Evolutionary conservation across 92 coral and sea anemone species (phyloP).

Genomic region (Zoanthus sansibaricus): DNA sequence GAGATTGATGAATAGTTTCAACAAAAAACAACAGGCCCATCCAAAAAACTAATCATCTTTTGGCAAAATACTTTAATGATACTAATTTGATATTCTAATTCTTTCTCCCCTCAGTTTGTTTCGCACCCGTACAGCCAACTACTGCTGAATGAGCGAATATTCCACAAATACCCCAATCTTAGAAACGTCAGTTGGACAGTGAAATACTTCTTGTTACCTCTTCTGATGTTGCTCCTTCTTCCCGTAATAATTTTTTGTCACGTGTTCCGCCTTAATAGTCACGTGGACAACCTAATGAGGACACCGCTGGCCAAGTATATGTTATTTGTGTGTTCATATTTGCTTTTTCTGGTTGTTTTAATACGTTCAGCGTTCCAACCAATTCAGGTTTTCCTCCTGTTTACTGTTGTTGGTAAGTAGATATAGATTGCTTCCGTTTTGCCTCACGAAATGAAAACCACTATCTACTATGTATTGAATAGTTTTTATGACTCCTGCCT

Average conservation of each 20-base stretch:
- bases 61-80: neutral
- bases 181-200: slow-evolving; percentile 2
- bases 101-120: slow-evolving; percentile 39
- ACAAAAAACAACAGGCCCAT: too few species aligned
- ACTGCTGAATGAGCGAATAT: slow-evolving; percentile 52
- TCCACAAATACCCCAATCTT: slow-evolving; percentile 8
- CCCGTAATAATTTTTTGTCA: slow-evolving; percentile 32
- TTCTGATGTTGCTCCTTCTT: slow-evolving; percentile 8
- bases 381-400: slow-evolving; percentile 26
- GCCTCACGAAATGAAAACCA: neutral
- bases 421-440: neutral
- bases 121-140: slow-evolving; percentile 65
- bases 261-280: slow-evolving; percentile 26
- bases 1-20: too few species aligned
- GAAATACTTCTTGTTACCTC: slow-evolving; percentile 19
- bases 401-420: slow-evolving; percentile 41
- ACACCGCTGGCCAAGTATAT: slow-evolving; percentile 54
- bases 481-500: too few species aligned
- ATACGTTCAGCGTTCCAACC: slow-evolving; percentile 43
- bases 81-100: neutral
- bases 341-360: slow-evolving; percentile 35
- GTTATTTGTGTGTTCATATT: slow-evolving; percentile 36
- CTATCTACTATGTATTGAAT: too few species aligned
- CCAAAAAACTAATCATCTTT: too few species aligned
- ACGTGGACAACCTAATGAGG: slow-evolving; percentile 36